Evolutionary conservation across 2,888 invertebrate species (phyloP).

Genomic region (Drosophila mimica): DNA sequence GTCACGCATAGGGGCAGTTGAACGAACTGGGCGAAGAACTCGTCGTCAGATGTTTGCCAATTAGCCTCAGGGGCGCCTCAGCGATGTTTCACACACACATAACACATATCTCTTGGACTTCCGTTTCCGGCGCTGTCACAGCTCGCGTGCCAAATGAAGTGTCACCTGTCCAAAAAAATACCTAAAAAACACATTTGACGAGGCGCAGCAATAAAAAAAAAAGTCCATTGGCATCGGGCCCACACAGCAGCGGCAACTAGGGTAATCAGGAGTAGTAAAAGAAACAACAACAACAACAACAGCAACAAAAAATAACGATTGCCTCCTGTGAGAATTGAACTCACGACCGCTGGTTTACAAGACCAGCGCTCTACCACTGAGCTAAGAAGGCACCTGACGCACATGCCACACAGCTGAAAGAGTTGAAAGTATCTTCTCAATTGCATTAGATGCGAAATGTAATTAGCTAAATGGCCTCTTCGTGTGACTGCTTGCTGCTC

Average conservation of each 20-base stretch:
- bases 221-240: constrained; percentile 44
- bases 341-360: constrained; percentile 65
- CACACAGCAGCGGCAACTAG: background rate
- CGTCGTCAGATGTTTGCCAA: constrained; percentile 46
- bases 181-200: constrained; percentile 13
- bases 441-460: constrained; percentile 67
- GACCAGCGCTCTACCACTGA: constrained; percentile 63
- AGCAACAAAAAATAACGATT: background rate
- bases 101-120: constrained; percentile 39
- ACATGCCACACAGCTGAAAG: background rate
- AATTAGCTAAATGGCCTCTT: constrained; percentile 67
- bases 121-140: constrained; percentile 60
- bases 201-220: constrained; percentile 43
- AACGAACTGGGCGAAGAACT: constrained; percentile 54
- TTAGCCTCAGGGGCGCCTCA: constrained; percentile 52
- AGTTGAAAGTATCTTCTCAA: constrained; percentile 46
- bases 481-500: constrained; percentile 16
- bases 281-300: background rate
- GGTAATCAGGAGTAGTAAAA: background rate
- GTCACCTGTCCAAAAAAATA: constrained; percentile 52
- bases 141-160: constrained; percentile 80
- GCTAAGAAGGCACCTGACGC: constrained; percentile 48
- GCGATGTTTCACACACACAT: constrained; percentile 2
- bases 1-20: constrained; percentile 76
- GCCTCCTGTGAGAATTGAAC: constrained; percentile 64